Evolutionary conservation across 2,113 vertebrate genomes (phyloP).

Genomic region (Microcebus griseorufus): DNA sequence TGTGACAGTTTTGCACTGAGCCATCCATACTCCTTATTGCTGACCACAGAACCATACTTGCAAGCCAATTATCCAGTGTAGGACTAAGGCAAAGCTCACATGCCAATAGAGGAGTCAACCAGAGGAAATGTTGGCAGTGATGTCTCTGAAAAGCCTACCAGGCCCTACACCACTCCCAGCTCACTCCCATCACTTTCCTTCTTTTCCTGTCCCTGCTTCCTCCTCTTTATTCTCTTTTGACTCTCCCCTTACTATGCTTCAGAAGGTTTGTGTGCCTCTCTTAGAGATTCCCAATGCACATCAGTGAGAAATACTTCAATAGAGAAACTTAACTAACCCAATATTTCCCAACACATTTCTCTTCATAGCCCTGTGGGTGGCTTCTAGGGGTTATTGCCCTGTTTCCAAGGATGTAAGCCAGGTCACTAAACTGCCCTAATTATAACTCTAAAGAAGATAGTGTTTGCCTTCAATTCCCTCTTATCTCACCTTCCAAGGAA

Average conservation of each 20-base stretch:
- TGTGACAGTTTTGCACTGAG: background rate
- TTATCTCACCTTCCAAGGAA: background rate
- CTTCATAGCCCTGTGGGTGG: background rate
- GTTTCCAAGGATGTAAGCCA: background rate
- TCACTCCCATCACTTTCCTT: background rate
- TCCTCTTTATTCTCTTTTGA: background rate
- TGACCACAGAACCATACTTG: background rate
- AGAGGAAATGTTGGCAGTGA: background rate
- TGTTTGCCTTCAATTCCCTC: background rate
- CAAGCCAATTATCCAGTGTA: background rate
- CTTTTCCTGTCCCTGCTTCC: background rate
- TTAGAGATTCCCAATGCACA: background rate
- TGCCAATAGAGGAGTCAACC: rapidly evolving
- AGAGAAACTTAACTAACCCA: background rate
- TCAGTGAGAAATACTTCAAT: background rate
- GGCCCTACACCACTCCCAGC: background rate
- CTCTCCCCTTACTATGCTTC: background rate
- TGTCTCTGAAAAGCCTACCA: background rate
- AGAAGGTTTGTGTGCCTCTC: background rate
- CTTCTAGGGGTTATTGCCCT: background rate
- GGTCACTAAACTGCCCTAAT: background rate
- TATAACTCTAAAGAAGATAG: background rate
- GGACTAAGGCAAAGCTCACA: background rate
- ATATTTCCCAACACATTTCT: background rate
- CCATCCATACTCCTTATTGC: background rate